Evolutionary conservation across 2,888 invertebrate genomes (phyloP), one percentile per base, ranked within the genome.

Genomic region (Eupsilia transversa): DNA sequence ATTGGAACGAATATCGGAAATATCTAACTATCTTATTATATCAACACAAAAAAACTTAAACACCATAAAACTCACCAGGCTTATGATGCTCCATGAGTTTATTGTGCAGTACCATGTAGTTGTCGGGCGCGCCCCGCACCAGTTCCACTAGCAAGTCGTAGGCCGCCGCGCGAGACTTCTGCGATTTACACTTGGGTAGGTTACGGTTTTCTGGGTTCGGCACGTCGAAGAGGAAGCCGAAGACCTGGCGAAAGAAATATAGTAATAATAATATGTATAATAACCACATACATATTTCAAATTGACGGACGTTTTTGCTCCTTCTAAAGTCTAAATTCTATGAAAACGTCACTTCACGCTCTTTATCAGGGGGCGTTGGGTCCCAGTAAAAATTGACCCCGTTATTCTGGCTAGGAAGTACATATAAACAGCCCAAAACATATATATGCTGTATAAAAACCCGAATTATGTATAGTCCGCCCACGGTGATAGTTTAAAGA

Each of bases 151-250:
- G 94, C 2, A 99, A 95, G 93, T 99, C 99, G 91, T 98, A 99
- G 0, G 99, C 99, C 2, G 99, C 98, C 0, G 99, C 98, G 66
- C 99, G 97, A 0, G 99, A 98, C 52, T 98, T 97, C 74, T 98
- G 98, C 14, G 99, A 98, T 93, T 99, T 99, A 94, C 99, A 99
- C 93, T 99, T 99, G 0, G 99, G 99, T 59, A 99, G 97, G 89
- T 98, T 98, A 2, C 99, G 97, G 86, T 98, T 97, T 63, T 97
- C 97, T 0, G 99, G 98, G 88, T 98, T 98, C 0, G 99, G 99
- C 81, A 99, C 97, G 75, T 98, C 98, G 92, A 99, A 99, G 3
- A 99, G 96, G 92, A 98, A 98, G 64, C 98, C 98, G 91, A 99
- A 99, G 0, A 98, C 97, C 96, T 98, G 30, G 12, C 1, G 1